Conservation (phyloP, 2,888 invertebrate species). For the Lysandra bellargus region DNA sequence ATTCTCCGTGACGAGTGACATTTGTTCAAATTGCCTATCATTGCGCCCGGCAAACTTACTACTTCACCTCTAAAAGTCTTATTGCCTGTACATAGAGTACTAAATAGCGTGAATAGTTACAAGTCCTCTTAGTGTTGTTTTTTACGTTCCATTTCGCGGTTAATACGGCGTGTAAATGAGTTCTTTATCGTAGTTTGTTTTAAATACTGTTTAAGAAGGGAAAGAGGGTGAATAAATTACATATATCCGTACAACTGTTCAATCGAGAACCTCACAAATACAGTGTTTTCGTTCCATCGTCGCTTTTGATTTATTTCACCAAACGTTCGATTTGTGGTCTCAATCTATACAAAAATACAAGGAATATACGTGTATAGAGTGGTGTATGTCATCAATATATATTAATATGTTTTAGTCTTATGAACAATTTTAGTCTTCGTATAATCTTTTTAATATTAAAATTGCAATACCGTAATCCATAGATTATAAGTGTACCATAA, state of each 20-base stretch:
- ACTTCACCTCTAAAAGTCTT: constrained; percentile 25
- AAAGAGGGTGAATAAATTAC: constrained; percentile 73
- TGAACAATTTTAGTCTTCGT: no score
- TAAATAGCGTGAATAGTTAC: constrained; percentile 43
- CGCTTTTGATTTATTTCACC: background rate
- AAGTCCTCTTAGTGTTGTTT: constrained; percentile 53
- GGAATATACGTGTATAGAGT: no score
- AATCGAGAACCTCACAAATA: background rate
- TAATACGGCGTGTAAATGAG: constrained; percentile 77
- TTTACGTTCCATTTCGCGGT: constrained; percentile 72
- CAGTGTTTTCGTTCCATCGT: background rate
- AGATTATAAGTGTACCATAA: constrained; percentile 33
- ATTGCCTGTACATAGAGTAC: constrained; percentile 37
- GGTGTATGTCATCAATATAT: no score
- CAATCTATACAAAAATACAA: background rate
- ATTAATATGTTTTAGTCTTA: no score
- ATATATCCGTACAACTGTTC: constrained; percentile 28
- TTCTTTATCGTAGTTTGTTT: constrained; percentile 74
- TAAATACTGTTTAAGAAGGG: constrained; percentile 66
- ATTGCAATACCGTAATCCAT: background rate
- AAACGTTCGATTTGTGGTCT: background rate
- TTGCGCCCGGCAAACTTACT: constrained; percentile 31
- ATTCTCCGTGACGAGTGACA: constrained; percentile 65
- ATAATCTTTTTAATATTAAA: no score
- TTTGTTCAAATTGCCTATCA: constrained; percentile 74